phyloP scores from a whole-genome alignment of 1,140 invertebrate species.

The Ctenoplectra terminalis region DNA sequence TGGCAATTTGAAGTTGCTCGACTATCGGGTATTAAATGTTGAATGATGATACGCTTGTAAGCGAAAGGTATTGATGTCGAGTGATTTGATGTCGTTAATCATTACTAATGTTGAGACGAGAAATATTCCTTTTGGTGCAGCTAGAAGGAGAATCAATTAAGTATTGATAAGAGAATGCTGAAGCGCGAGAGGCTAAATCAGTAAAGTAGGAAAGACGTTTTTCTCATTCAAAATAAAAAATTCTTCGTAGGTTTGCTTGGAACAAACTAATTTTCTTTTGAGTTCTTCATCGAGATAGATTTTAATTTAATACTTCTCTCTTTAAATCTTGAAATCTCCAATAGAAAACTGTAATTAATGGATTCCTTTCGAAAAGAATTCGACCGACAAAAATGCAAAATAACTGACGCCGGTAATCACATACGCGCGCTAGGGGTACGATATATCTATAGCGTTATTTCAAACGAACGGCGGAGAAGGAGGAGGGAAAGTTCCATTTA shows the following conservation, averaged over 20 bases:
- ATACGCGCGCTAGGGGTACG: not conserved
- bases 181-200: no score
- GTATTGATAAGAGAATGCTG: no score
- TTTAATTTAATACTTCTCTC: not conserved
- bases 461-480: no score
- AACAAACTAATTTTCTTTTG: not conserved
- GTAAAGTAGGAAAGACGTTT: no score
- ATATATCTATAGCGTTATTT: not conserved
- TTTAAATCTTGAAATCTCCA: no score
- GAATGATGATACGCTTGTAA: not conserved
- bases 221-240: no score
- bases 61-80: not conserved
- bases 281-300: not conserved
- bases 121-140: not conserved
- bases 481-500: conserved; percentile 30
- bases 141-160: not conserved
- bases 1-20: not conserved
- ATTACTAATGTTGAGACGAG: not conserved
- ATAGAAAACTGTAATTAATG: not conserved
- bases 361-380: not conserved
- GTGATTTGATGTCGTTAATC: not conserved
- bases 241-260: not conserved
- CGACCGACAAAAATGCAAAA: not conserved
- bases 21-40: conserved; percentile 3
- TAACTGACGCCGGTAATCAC: not conserved